Base-by-base conservation (phyloP, 92 coral and sea anemone species). In the Chrysogorgia sp. region DNA sequence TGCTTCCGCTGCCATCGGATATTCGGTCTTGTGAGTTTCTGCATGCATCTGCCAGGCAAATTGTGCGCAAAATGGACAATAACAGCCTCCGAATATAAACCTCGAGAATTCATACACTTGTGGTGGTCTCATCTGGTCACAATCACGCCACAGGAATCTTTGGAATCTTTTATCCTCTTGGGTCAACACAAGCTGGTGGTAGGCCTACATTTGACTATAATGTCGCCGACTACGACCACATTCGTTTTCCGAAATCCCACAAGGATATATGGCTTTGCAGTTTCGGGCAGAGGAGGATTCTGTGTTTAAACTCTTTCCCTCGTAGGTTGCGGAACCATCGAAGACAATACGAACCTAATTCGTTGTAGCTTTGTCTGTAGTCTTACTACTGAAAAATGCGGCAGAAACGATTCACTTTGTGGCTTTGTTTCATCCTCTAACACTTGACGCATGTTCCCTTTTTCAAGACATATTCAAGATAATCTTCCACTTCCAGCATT, bases 41-140 rank as follows among this genome's bases (percentile, higher is more conserved):
- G 87, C 82, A 26, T 86, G 90, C 15, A 4, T 22, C 26, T 84
- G 81, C 88, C 81, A 79, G 5, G 52, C 28, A 77, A 31, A 77
- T 81, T 85, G 88, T 3, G 81, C 88, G 28, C 85, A 85, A 80
- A 85, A 79, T 26, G 82, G 89, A 58, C 69, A 74, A 72, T 85
- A 79, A 34, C 89, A 80, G 10, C 76, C 82, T 34, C 85, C 82
- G 31, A 85, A 85, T 12, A 83, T 57, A 34, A 75, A 83, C 0
- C 77, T 17, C 7, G 15, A 1, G 34, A 72, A 61, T 22, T 82
- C 80, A 47, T 50, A 61, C 3, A 45, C 71, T 63, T 77, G 63
- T 60, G 84, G 88, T 57, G 67, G 17, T 63, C 77, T 67, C 24
- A 50, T 43, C 70, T 52, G 62, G 40, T 85, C 85, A 34, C 80